Evolutionary conservation across 2,113 vertebrate species (phyloP), one percentile per base, ranked within the genome.

Genomic region (Ondatra zibethicus): DNA sequence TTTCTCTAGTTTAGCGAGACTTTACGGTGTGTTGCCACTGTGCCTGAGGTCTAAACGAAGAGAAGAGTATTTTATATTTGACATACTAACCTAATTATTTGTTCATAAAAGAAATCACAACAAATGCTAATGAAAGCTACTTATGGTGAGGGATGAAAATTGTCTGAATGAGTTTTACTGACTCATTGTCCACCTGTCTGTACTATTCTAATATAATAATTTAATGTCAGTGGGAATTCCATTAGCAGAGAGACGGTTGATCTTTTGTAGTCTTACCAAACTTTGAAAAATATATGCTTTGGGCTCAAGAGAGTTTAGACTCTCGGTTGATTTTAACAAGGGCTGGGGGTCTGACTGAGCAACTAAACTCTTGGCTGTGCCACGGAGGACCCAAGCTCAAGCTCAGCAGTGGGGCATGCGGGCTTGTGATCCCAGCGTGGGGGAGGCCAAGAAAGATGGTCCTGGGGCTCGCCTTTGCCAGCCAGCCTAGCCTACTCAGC

Each of bases 121-220:
- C 65, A 95, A 80, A 89, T 55, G 23, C 23, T 89, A 73, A 81
- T 73, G 1, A 77, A 19, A 0, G 61, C 88, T 27, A 78, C 89
- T 75, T 52, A 65, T 11, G 39, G 11, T 63, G 81, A 27, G 14
- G 39, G 82, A 4, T 39, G 61, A 87, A 80, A 92, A 65, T 45
- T 14, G 8, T 90, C 50, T 50, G 21, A 80, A 8, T 47, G 25
- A 42, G n/a, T 88, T 80, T 95, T 95, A 31, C 27, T 95, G 84
- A 23, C 17, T 93, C 55, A 76, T 39, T 52, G 89, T 80, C 16
- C 68, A 70, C 1, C 2, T 92, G 70, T 84, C 21, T 76, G 0
- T 92, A 50, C 36, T 92, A n/a, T 58, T 65, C 66, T 89, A 73
- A 81, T 50, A 84, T 89, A 94, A 96, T 73, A 90, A 82, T 39